Evolutionary conservation across 2,797 vertebrate species (phyloP).

Genomic region (Paguma larvata): DNA sequence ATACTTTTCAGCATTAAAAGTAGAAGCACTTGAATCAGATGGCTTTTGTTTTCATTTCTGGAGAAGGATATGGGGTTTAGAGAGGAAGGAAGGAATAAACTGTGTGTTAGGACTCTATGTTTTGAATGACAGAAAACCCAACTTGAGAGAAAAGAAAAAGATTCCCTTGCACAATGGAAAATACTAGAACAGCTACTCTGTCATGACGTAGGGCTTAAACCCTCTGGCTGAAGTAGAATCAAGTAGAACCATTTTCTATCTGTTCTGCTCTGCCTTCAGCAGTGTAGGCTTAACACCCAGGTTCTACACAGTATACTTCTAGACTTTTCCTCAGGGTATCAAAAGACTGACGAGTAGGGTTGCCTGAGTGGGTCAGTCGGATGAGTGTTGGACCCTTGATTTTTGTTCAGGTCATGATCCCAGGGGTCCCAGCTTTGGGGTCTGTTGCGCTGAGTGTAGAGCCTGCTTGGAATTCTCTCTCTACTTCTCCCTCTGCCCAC

Average conservation of each 20-base stretch:
- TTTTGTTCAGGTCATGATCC: no score
- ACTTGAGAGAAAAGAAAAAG: not conserved
- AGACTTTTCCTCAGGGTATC: not conserved
- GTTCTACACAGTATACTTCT: not conserved
- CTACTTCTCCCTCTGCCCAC: no score
- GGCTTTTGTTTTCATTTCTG: slow-evolving; percentile 48
- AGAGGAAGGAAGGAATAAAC: not conserved
- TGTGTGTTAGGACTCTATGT: not conserved
- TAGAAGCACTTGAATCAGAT: not conserved
- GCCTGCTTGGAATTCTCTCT: no score
- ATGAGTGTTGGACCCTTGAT: no score
- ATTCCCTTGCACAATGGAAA: not conserved
- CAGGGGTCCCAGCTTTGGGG: no score
- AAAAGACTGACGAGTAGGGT: not conserved
- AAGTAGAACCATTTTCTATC: not conserved
- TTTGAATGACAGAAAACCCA: not conserved
- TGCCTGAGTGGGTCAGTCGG: no score
- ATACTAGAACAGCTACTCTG: not conserved
- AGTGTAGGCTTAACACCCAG: not conserved
- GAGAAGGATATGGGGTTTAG: not conserved
- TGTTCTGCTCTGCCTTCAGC: not conserved
- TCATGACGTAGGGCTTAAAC: not conserved
- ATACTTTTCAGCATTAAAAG: not conserved
- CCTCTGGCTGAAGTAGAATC: not conserved
- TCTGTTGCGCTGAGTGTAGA: no score